Percentiles rank a stretch among this genome's conserved stretches.
Conservation (phyloP, 2,113 vertebrate genomes). For the Nycticryphes semicollaris region DNA sequence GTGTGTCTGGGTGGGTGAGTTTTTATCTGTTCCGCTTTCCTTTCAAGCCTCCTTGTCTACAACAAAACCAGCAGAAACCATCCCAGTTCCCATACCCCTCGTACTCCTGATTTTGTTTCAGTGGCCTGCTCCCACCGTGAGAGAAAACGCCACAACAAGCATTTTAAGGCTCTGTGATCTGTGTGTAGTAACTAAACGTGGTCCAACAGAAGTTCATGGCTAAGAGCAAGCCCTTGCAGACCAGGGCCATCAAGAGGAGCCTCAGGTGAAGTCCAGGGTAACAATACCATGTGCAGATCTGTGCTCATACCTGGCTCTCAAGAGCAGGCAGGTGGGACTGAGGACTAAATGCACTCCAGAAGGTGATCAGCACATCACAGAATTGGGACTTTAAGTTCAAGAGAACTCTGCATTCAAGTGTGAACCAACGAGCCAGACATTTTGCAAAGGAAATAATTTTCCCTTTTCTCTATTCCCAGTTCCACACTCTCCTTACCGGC, state of each 20-base stretch:
- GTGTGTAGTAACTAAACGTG: not conserved
- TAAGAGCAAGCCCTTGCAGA: not conserved
- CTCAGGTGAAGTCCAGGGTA: not conserved
- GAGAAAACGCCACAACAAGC: not conserved
- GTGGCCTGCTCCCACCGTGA: not conserved
- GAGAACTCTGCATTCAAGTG: not conserved
- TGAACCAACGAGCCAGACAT: not conserved
- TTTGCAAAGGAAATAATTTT: not conserved
- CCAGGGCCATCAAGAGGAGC: not conserved
- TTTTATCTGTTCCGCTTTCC: conserved; percentile 11
- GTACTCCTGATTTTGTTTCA: not conserved
- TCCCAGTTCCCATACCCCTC: not conserved
- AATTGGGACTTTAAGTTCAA: not conserved
- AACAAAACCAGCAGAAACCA: conserved; percentile 6
- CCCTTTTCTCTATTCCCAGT: not conserved
- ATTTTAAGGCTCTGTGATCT: not conserved
- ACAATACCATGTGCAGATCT: not conserved
- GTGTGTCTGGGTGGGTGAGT: not conserved
- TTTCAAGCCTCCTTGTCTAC: not conserved
- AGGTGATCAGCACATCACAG: not conserved
- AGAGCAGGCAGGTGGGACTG: not conserved
- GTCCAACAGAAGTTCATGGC: not conserved
- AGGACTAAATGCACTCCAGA: not conserved
- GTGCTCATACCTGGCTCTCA: not conserved
- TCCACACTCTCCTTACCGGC: conserved; percentile 78